Evolutionary conservation across 2,113 vertebrate genomes (phyloP).

Genomic region (Dissostichus mawsoni): DNA sequence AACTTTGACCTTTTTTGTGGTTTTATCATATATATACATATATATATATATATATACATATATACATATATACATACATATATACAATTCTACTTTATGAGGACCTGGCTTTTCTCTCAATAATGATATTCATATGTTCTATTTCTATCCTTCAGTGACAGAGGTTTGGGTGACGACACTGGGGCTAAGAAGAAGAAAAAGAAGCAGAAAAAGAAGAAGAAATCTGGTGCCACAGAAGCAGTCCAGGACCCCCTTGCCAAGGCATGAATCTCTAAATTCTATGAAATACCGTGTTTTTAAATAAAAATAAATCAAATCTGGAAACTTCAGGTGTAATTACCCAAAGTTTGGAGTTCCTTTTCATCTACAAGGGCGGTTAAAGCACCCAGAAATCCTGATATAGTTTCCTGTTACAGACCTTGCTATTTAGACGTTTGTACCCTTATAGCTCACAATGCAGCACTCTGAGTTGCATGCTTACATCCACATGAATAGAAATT

Average conservation of each 20-base stretch:
- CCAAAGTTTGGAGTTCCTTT: neutral
- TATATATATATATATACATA: too few species aligned
- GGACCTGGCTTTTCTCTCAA: neutral
- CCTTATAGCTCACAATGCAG: neutral
- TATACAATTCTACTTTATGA: too few species aligned
- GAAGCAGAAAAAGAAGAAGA: constrained; percentile 97
- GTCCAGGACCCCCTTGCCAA: constrained; percentile 90
- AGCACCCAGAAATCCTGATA: neutral
- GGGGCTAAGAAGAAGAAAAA: constrained; percentile 99
- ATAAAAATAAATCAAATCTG: neutral
- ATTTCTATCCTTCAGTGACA: constrained; percentile 83
- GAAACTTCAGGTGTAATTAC: neutral
- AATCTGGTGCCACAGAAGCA: constrained; percentile 87
- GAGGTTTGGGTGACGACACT: constrained; percentile 91
- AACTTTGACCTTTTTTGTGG: too few species aligned
- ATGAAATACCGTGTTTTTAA: neutral
- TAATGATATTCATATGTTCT: constrained; percentile 5
- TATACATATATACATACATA: too few species aligned
- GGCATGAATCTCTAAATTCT: constrained; percentile 73
- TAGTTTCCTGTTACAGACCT: neutral
- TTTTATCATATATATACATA: too few species aligned
- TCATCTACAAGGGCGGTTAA: neutral
- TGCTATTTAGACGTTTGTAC: neutral
- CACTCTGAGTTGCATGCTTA: neutral
- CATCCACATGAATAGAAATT: neutral